phyloP scores from a whole-genome alignment of 2,113 vertebrate genomes.

The Eira barbara region DNA sequence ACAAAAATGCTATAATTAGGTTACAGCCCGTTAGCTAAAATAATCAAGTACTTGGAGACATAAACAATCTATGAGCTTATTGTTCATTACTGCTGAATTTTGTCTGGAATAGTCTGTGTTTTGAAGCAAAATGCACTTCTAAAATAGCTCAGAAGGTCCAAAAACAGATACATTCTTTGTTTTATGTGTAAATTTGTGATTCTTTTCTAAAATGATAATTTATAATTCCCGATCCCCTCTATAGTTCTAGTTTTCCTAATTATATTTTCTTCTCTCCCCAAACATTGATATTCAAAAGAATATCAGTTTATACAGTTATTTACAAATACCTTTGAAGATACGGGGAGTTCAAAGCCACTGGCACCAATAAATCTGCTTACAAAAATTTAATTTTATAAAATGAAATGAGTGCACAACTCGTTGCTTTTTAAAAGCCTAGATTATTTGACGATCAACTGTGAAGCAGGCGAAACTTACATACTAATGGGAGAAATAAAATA shows the following conservation, averaged over 20 bases:
- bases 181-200: slow-evolving; percentile 11
- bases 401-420: background rate
- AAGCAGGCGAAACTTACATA: slow-evolving; percentile 2
- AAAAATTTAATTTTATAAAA: slow-evolving; percentile 39
- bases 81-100: background rate
- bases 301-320: background rate
- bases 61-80: background rate
- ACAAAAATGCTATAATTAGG: background rate
- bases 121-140: background rate
- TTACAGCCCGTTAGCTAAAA: background rate
- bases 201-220: slow-evolving; percentile 18
- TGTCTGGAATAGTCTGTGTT: background rate
- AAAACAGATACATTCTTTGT: background rate
- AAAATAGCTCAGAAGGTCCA: background rate
- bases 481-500: background rate
- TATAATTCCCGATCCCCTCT: background rate
- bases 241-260: background rate
- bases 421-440: background rate
- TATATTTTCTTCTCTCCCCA: background rate
- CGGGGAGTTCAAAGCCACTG: background rate
- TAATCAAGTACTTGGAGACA: background rate
- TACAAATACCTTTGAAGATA: background rate
- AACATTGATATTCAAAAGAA: background rate
- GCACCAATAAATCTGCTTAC: background rate
- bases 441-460: background rate